Conservation (phyloP, 2,888 invertebrate genomes). For the Tupiocoris notatus region DNA sequence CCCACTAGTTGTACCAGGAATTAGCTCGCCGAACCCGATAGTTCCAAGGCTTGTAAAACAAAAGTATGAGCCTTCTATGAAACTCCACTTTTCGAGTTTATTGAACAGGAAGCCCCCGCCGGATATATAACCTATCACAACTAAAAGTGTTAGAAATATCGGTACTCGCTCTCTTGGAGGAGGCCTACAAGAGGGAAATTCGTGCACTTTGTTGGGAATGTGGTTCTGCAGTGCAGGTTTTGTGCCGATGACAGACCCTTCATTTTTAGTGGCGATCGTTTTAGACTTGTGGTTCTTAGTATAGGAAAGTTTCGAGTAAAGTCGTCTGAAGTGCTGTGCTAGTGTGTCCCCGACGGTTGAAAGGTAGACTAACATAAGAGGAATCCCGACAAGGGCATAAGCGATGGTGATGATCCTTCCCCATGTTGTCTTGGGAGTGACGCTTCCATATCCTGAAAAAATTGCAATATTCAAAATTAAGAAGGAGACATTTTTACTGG, state of each 20-base stretch:
- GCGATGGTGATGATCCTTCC: conserved; percentile 79
- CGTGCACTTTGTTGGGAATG: conserved; percentile 47
- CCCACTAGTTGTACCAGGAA: conserved; percentile 62
- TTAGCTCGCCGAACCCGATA: conserved; percentile 78
- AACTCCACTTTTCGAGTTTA: conserved; percentile 86
- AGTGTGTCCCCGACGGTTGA: conserved; percentile 83
- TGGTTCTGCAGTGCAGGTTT: conserved; percentile 48
- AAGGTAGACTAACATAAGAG: conserved; percentile 81
- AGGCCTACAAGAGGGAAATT: conserved; percentile 42
- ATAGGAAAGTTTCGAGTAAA: conserved; percentile 59
- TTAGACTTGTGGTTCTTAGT: conserved; percentile 45
- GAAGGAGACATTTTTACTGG: no score
- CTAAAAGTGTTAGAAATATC: conserved; percentile 77
- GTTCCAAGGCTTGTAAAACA: conserved; percentile 66
- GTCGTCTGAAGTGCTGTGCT: conserved; percentile 72
- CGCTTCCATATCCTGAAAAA: conserved; percentile 76
- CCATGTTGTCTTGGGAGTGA: conserved; percentile 75
- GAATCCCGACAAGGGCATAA: conserved; percentile 83
- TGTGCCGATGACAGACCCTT: conserved; percentile 40
- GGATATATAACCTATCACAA: conserved; percentile 82
- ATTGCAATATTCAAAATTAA: not conserved
- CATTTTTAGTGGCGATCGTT: conserved; percentile 40
- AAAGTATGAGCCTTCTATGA: conserved; percentile 74
- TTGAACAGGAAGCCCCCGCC: conserved; percentile 88
- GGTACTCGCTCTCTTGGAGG: conserved; percentile 65